Conservation (phyloP, 2,113 vertebrate genomes). For the Gymnobelideus leadbeateri region DNA sequence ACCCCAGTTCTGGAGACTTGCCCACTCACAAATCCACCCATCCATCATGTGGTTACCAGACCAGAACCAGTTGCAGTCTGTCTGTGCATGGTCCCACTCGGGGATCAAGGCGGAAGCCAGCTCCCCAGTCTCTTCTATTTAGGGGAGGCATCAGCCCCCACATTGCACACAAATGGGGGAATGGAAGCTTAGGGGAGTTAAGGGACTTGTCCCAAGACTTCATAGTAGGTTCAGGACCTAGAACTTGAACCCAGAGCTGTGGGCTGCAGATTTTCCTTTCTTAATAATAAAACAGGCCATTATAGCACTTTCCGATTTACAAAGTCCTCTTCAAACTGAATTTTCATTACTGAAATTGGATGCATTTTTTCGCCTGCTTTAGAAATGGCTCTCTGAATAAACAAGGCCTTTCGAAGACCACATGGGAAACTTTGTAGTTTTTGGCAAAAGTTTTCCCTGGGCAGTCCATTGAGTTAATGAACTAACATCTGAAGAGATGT, state of each 20-base stretch:
- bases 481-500: constrained; percentile 73
- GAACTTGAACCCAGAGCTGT: not conserved
- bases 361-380: constrained; percentile 54
- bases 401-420: constrained; percentile 71
- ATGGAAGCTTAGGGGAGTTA: not conserved
- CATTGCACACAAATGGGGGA: not conserved
- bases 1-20: not conserved
- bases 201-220: not conserved
- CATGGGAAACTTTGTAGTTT: constrained; percentile 71
- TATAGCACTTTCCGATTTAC: not conserved
- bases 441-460: constrained; percentile 66
- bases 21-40: not conserved
- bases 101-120: not conserved
- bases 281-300: not conserved
- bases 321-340: constrained; percentile 51
- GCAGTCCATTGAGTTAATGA: constrained; percentile 76
- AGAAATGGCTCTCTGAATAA: constrained; percentile 67
- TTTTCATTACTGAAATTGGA: constrained; percentile 54
- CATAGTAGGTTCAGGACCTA: not conserved
- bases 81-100: not conserved
- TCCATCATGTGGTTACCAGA: not conserved
- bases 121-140: not conserved
- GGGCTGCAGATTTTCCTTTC: not conserved
- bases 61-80: not conserved
- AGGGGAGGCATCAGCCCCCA: not conserved